Evolutionary conservation across 2,888 invertebrate species (phyloP).

Genomic region (Scotopteryx bipunctaria): DNA sequence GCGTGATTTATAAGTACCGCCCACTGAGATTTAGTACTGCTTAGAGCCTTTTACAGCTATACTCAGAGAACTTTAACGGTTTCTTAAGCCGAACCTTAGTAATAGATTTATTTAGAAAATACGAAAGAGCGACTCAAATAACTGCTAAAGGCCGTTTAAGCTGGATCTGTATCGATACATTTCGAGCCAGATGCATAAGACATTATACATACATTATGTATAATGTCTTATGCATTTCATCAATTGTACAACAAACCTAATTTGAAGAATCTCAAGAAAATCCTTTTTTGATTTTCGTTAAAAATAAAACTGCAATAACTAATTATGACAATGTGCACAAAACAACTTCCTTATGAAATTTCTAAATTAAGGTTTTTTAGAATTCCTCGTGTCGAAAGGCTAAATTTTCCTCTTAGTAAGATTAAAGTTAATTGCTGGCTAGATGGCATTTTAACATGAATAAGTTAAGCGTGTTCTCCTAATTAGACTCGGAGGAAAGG

Average conservation of each 20-base stretch:
- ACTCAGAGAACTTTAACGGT: too few relatives aligned
- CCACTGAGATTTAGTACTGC: constrained; percentile 34
- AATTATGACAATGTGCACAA: neutral
- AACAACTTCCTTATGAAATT: neutral
- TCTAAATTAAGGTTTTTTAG: constrained; percentile 7
- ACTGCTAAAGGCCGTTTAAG: too few relatives aligned
- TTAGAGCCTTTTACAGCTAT: constrained; percentile 21
- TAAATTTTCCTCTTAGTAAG: constrained; percentile 21
- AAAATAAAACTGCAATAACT: neutral
- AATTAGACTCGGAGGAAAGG: constrained; percentile 33
- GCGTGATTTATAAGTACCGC: constrained; percentile 36
- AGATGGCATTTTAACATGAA: constrained; percentile 31
- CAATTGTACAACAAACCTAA: too few relatives aligned
- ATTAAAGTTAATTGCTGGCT: constrained; percentile 34
- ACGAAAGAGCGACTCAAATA: too few relatives aligned
- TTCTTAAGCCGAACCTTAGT: too few relatives aligned
- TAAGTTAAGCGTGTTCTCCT: constrained; percentile 31
- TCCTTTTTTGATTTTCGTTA: neutral
- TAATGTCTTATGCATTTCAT: too few relatives aligned
- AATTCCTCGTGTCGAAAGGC: constrained; percentile 4
- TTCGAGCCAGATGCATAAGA: too few relatives aligned
- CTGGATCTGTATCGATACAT: too few relatives aligned
- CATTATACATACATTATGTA: too few relatives aligned
- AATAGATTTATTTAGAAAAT: too few relatives aligned
- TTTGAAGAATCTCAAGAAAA: too few relatives aligned